Conservation (phyloP, 2,797 vertebrate species). For the Crypturellus tataupa region DNA sequence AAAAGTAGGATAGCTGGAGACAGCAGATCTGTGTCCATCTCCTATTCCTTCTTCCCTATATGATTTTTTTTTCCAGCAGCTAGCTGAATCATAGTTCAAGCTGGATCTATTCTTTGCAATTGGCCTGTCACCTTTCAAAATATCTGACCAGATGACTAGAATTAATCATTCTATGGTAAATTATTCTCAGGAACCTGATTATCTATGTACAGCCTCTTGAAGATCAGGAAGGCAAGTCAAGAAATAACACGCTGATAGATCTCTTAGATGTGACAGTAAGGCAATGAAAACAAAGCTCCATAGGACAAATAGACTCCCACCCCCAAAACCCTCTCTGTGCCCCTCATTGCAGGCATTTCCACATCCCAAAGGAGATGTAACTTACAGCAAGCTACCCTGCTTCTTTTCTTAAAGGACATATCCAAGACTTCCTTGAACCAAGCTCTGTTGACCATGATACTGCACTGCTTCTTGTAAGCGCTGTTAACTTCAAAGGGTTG, state of each 20-base stretch:
- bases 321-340: fast-evolving
- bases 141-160: neutral
- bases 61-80: too few relatives aligned
- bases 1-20: neutral
- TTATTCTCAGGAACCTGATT: neutral
- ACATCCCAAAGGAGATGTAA: neutral
- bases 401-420: conserved; percentile 83
- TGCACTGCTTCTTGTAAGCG: conserved; percentile 87
- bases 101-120: neutral
- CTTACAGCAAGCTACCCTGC: neutral
- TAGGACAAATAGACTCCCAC: neutral
- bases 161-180: neutral
- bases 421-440: conserved; percentile 85
- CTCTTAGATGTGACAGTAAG: neutral
- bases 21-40: neutral
- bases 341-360: neutral
- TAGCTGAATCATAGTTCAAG: too few relatives aligned
- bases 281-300: neutral
- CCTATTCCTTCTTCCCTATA: neutral
- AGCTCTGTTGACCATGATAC: conserved; percentile 81
- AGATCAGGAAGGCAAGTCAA: neutral
- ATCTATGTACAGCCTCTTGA: neutral
- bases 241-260: neutral
- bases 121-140: neutral
- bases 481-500: conserved; percentile 92